Percentiles rank a stretch among this genome's conserved stretches.
These are phyloP conservation scores for Zaprionus camerounensis DNA, from an alignment of 1,140 invertebrate genomes.

Conservation along the genomic window DNA sequence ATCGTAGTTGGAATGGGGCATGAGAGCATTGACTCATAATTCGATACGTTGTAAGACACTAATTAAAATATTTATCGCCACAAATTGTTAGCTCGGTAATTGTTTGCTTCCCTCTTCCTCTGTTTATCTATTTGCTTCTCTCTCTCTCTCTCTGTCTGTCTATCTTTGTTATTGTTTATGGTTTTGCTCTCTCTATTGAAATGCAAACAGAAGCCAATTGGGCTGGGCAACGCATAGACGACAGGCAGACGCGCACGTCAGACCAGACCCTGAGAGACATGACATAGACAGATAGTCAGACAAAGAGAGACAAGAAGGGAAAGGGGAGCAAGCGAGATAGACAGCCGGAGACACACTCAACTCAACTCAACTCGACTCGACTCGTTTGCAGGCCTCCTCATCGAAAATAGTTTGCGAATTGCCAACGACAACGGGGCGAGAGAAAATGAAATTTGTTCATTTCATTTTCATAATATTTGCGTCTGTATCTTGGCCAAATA, in stretches of 20 bases:
- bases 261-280: conserved; percentile 26
- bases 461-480: conserved; percentile 58
- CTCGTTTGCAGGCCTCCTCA: neutral
- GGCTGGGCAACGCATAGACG: conserved; percentile 7
- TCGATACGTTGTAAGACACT: conserved; percentile 9
- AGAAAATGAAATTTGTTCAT: conserved; percentile 45
- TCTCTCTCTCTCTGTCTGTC: neutral
- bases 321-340: too few relatives aligned
- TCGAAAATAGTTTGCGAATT: conserved; percentile 53
- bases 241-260: conserved; percentile 3
- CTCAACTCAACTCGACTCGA: neutral
- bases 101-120: neutral
- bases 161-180: conserved; percentile 35
- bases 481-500: conserved; percentile 46
- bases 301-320: neutral
- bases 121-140: neutral
- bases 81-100: conserved; percentile 6
- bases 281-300: conserved; percentile 20
- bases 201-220: conserved; percentile 24
- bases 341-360: neutral
- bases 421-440: conserved; percentile 29
- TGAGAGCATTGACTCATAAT: conserved; percentile 21
- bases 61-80: conserved; percentile 24
- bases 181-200: conserved; percentile 2
- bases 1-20: neutral